Percentiles rank a stretch among this genome's conserved stretches.
phyloP scores from a whole-genome alignment of 2,797 vertebrate species.

The Huso huso region DNA sequence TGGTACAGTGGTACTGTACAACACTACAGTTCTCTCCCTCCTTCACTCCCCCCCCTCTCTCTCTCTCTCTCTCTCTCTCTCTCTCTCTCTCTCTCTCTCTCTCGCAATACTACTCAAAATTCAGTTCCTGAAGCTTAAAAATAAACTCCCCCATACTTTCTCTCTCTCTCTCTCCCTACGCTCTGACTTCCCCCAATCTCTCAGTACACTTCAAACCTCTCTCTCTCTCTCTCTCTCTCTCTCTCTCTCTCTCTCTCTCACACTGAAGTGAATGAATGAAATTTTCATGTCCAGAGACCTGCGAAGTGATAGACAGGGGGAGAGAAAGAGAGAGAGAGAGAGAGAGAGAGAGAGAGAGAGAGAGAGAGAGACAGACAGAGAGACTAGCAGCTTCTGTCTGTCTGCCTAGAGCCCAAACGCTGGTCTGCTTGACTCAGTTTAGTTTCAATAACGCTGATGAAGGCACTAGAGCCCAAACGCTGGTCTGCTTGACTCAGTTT shows the following conservation, averaged over 20 bases:
- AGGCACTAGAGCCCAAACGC: too few relatives aligned
- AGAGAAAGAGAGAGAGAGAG: not conserved
- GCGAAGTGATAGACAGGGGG: not conserved
- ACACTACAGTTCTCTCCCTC: not conserved
- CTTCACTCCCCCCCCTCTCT: not conserved
- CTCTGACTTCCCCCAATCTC: not conserved
- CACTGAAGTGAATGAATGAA: not conserved
- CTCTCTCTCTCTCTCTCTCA: not conserved
- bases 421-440: too few relatives aligned
- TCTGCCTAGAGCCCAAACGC: too few relatives aligned
- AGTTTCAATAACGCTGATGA: too few relatives aligned
- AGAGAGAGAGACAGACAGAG: too few relatives aligned
- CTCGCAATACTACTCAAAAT: not conserved
- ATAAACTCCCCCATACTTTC: not conserved
- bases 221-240: not conserved
- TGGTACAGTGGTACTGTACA: too few relatives aligned
- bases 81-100: slow-evolving; percentile 9
- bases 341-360: too few relatives aligned
- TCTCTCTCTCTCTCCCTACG: not conserved
- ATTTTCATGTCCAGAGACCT: too few relatives aligned
- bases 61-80: too few relatives aligned
- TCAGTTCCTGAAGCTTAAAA: too few relatives aligned
- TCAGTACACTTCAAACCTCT: not conserved
- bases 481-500: too few relatives aligned
- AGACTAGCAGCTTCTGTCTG: too few relatives aligned